A percentile compares a stretch with the other conserved stretches of the same genome.
phyloP scores from a whole-genome alignment of 1,140 invertebrate species.

The Drosophila seguyi region DNA sequence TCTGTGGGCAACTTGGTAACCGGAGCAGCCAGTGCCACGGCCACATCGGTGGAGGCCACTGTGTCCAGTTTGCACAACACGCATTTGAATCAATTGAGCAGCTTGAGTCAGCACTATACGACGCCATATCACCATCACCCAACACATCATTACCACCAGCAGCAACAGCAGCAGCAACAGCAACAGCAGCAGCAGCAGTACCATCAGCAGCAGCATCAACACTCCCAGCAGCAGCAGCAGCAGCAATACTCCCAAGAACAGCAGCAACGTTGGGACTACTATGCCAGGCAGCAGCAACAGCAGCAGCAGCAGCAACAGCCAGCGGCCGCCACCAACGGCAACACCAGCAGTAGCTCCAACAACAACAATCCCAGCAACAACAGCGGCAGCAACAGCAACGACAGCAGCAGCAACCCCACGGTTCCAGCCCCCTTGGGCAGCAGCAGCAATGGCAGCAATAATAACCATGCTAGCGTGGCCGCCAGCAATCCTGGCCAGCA shows the following conservation, averaged over 20 bases:
- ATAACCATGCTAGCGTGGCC: slow-evolving; percentile 49
- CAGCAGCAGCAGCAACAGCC: slow-evolving; percentile 60
- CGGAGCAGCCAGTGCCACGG: slow-evolving; percentile 52
- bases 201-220: slow-evolving; percentile 55
- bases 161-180: slow-evolving; percentile 56
- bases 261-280: slow-evolving; percentile 81
- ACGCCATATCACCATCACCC: slow-evolving; percentile 66
- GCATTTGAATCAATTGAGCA: slow-evolving; percentile 79
- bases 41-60: slow-evolving; percentile 62
- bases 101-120: slow-evolving; percentile 77
- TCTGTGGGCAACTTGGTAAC: slow-evolving; percentile 43
- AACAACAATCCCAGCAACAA: slow-evolving; percentile 27
- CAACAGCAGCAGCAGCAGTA: slow-evolving; percentile 61
- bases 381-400: slow-evolving; percentile 38
- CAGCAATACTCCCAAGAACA: slow-evolving; percentile 63
- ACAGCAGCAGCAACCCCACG: slow-evolving; percentile 31
- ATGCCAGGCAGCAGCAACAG: slow-evolving; percentile 78
- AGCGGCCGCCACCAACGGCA: slow-evolving; percentile 49
- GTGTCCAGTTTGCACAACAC: slow-evolving; percentile 70
- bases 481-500: slow-evolving; percentile 50
- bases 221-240: slow-evolving; percentile 49
- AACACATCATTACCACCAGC: slow-evolving; percentile 55
- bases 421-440: slow-evolving; percentile 58
- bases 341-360: slow-evolving; percentile 25
- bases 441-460: slow-evolving; percentile 58